A percentile compares a stretch with the other conserved stretches of the same genome.
phyloP scores from a whole-genome alignment of 2,888 invertebrate genomes.

The Dryococelus australis region DNA sequence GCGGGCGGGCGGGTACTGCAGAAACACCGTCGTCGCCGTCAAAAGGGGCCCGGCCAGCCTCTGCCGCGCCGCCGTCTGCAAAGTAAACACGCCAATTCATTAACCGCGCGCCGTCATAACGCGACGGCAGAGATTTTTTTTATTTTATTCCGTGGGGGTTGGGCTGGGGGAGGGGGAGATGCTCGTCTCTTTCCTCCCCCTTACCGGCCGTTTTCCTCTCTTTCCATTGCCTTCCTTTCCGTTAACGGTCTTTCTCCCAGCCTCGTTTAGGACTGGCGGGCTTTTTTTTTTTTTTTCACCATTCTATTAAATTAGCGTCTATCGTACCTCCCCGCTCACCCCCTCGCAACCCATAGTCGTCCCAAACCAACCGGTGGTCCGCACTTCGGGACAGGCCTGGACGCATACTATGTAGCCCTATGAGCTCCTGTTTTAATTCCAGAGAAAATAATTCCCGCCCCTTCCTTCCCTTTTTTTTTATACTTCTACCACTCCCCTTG shows the following conservation, averaged over 20 bases:
- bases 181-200: neutral
- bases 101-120: slow-evolving; percentile 39
- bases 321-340: slow-evolving; percentile 31
- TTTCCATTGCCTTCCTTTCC: slow-evolving; percentile 19
- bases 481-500: neutral
- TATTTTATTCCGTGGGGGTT: neutral
- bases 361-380: neutral
- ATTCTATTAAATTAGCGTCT: slow-evolving; percentile 39
- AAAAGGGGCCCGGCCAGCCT: slow-evolving; percentile 27
- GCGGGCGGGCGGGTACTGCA: too few relatives aligned
- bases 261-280: slow-evolving; percentile 23
- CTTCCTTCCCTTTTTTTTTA: neutral
- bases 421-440: slow-evolving; percentile 28
- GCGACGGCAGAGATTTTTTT: slow-evolving; percentile 20
- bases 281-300: neutral
- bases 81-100: slow-evolving; percentile 44
- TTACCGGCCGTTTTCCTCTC: neutral
- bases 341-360: neutral
- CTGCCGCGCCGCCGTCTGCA: slow-evolving; percentile 33
- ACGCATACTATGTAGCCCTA: slow-evolving; percentile 21
- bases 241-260: slow-evolving; percentile 5
- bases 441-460: slow-evolving; percentile 20
- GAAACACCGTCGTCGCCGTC: slow-evolving; percentile 45
- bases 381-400: neutral
- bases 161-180: neutral